Conservation (phyloP, 2,797 vertebrate species). For the Eulemur rubriventer region DNA sequence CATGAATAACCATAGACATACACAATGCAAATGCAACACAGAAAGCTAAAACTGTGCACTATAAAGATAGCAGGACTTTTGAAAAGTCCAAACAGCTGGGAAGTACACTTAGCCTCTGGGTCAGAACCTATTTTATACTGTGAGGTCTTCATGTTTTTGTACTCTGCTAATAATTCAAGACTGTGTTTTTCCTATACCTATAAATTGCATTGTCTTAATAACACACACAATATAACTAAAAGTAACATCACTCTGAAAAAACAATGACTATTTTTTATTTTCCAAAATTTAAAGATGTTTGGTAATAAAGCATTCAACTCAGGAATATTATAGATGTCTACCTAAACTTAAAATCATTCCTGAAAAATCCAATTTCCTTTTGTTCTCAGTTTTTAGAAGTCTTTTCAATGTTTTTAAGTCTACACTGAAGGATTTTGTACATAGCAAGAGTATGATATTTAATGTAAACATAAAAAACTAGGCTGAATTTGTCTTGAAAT, state of each 20-base stretch:
- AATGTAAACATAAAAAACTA: background rate
- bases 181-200: background rate
- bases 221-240: background rate
- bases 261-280: slow-evolving; percentile 5
- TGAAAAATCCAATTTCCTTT: background rate
- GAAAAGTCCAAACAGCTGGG: slow-evolving; percentile 57
- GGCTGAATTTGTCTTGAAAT: slow-evolving; percentile 34
- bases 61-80: slow-evolving; percentile 68
- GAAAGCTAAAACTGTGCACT: slow-evolving; percentile 59
- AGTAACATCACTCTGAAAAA: background rate
- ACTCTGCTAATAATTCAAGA: slow-evolving; percentile 52
- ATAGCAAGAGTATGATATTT: background rate
- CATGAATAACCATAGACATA: slow-evolving; percentile 39
- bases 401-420: background rate
- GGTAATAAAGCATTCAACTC: background rate
- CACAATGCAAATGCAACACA: background rate
- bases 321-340: background rate
- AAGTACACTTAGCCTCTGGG: background rate
- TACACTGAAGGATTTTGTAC: background rate
- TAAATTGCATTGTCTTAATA: background rate
- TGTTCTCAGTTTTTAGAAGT: background rate
- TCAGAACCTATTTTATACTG: background rate
- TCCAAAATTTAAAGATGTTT: slow-evolving; percentile 20
- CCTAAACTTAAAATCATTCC: background rate
- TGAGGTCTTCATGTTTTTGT: background rate